Conservation (phyloP, 1,140 invertebrate genomes). For the Lethrus apterus region DNA sequence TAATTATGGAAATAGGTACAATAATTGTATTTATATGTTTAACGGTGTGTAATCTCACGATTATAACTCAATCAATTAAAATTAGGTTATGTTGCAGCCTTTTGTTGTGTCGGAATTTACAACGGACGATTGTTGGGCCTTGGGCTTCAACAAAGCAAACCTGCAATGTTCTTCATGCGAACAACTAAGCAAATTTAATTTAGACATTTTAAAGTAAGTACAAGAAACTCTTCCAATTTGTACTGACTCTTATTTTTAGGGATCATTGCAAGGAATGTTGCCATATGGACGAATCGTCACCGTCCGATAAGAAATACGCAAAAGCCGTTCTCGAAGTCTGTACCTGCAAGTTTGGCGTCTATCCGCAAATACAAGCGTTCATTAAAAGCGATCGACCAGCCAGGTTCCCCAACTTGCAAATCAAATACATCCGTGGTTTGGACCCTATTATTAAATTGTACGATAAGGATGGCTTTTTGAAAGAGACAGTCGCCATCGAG, state of each 20-base stretch:
- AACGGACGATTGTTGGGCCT: conserved; percentile 72
- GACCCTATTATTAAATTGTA: conserved; percentile 89
- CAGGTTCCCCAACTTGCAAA: conserved; percentile 81
- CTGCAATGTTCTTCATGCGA: conserved; percentile 85
- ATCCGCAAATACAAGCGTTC: conserved; percentile 94
- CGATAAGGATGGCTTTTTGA: conserved; percentile 71
- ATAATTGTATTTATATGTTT: too few species aligned
- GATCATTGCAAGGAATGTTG: conserved; percentile 72
- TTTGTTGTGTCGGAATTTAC: conserved; percentile 53
- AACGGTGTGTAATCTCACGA: too few species aligned
- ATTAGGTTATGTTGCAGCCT: too few species aligned
- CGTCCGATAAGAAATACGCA: conserved; percentile 64
- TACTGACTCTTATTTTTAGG: conserved; percentile 38
- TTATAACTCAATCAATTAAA: too few species aligned
- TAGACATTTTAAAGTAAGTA: conserved; percentile 56
- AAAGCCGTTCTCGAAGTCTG: conserved; percentile 86
- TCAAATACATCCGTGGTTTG: conserved; percentile 82
- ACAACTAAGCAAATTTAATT: conserved; percentile 67
- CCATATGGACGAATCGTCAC: conserved; percentile 54
- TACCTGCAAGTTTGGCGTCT: conserved; percentile 91
- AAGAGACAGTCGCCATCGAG: conserved; percentile 85
- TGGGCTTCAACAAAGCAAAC: conserved; percentile 82
- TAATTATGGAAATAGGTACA: too few species aligned
- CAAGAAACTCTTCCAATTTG: not conserved
- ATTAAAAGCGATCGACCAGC: conserved; percentile 79